These are phyloP conservation scores for Pyrocephalus nanus DNA, from an alignment of 2,797 vertebrate species.

Conservation along the genomic window DNA sequence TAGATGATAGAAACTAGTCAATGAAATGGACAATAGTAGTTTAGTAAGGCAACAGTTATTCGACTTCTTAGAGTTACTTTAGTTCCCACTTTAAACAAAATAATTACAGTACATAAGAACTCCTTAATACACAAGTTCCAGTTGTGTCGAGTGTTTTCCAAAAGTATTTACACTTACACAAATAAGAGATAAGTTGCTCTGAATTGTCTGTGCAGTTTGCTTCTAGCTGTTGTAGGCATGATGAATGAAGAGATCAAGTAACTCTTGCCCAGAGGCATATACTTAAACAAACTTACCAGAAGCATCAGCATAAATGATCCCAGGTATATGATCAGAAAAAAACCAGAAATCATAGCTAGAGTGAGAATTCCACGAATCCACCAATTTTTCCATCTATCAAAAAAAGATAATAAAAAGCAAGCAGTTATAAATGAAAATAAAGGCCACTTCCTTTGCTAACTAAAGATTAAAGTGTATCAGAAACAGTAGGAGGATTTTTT, in stretches of 20 bases:
- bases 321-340: constrained; percentile 93
- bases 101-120: neutral
- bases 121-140: neutral
- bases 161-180: neutral
- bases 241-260: neutral
- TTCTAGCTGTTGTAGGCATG: neutral
- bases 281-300: constrained; percentile 73
- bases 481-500: neutral
- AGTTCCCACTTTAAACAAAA: neutral
- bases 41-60: neutral
- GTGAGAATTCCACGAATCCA: constrained; percentile 97
- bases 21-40: neutral
- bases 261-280: neutral
- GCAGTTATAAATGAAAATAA: neutral
- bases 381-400: constrained; percentile 97
- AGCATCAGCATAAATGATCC: constrained; percentile 92
- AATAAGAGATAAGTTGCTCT: neutral
- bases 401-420: neutral
- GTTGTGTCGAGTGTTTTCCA: neutral
- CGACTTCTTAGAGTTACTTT: neutral
- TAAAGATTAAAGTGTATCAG: neutral
- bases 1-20: neutral
- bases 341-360: constrained; percentile 90
- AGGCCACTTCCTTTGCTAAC: neutral
- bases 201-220: neutral